Conservation (phyloP, 2,113 vertebrate genomes). For the Hiodon tergisus region DNA sequence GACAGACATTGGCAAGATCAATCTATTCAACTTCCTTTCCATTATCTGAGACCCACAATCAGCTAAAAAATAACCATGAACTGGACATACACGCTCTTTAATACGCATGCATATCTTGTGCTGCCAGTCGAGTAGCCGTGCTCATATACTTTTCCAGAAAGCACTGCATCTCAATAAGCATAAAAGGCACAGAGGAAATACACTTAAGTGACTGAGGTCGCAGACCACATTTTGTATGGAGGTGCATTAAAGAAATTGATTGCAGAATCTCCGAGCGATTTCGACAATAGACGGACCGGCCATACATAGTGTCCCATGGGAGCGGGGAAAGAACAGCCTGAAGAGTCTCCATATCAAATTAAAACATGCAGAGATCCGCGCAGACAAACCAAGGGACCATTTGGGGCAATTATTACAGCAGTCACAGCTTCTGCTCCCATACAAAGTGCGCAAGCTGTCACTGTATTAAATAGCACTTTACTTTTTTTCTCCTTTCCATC, state of each 20-base stretch:
- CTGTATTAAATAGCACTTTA: constrained; percentile 22
- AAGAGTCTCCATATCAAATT: constrained; percentile 10
- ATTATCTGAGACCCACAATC: background rate
- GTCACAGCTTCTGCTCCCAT: background rate
- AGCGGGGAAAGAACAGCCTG: background rate
- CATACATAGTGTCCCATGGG: constrained; percentile 6
- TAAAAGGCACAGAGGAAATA: background rate
- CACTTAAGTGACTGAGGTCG: background rate
- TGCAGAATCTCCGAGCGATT: background rate
- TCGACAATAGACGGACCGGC: background rate
- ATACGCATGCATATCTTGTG: too few relatives aligned
- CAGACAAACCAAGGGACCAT: constrained; percentile 1
- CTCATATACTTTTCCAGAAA: background rate
- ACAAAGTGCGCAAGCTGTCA: constrained; percentile 15
- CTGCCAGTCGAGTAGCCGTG: too few relatives aligned
- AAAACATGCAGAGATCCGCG: constrained; percentile 8
- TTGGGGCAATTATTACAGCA: constrained; percentile 22
- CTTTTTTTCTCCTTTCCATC: background rate
- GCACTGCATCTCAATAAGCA: background rate
- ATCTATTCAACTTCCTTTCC: background rate
- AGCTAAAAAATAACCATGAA: background rate
- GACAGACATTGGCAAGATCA: background rate
- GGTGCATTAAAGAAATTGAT: constrained; percentile 3
- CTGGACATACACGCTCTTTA: too few relatives aligned
- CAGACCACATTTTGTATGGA: background rate